Base-by-base conservation (phyloP, 2,888 invertebrate genomes). In the Busseola fusca region DNA sequence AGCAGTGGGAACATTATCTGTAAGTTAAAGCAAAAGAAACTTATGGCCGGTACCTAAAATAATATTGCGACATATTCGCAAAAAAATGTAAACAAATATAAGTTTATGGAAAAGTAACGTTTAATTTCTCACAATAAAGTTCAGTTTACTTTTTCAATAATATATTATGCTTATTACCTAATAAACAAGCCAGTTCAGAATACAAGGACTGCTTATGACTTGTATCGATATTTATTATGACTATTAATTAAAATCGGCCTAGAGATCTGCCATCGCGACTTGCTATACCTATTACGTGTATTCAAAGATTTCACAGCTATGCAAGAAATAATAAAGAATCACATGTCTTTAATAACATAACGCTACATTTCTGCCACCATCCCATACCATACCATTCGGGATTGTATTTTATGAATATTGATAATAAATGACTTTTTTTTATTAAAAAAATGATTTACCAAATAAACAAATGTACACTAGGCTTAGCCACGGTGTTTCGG, bases 161-260 rank as follows among this genome's bases (percentile, higher is more conserved):
- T 68, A 18, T 30, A 40, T 25, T 64, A 40, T 48, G 48, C 25
- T 21, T 34, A 60, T 60, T 42, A n/a, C 1, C 10, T n/a, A 45
- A 56, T 54, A 30, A n/a, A n/a, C n/a, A n/a, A 21, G 34, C 2
- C 56, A 60, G 56, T 60, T 76, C 7, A 27, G 40, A 68, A 56
- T 34, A 18, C 60, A 76, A 76, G 40, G 76, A 68, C 54, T 48
- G 21, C 30, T 40, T 74, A 75, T 42, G n/a, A n/a, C n/a, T n/a
- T n/a, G n/a, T n/a, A n/a, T n/a, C n/a, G n/a, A n/a, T n/a, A n/a
- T n/a, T n/a, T n/a, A n/a, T n/a, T n/a, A n/a, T 54, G n/a, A 27
- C n/a, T 18, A 77, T 63, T 37, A 58, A 74, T 74, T 62, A 77
- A n/a, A 77, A 58, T 70, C 4, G 71, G 30, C 50, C 60, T 54